Evolutionary conservation across 2,888 invertebrate species (phyloP), one percentile per base, ranked within the genome.

Genomic region (Metellina segmentata): DNA sequence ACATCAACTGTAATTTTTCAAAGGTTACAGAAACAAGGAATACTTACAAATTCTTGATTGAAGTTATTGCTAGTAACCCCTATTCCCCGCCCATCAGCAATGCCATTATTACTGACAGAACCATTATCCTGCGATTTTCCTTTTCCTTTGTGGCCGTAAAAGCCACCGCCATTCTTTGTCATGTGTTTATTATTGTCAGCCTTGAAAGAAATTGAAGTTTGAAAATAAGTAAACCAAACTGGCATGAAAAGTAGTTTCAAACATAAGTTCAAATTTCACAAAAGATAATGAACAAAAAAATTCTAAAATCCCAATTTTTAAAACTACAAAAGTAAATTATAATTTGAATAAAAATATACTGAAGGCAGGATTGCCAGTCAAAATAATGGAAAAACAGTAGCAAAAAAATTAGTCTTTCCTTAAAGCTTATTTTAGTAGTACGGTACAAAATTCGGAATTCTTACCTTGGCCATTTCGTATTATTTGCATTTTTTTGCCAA

Each of bases 41-140:
- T 19, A 81, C 93, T 93, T 92, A 93, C 93, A 93, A 94, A 94
- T 78, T 94, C 94, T 91, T 93, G 93, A 81, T 94, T 93, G 81
- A 94, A 94, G 89, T 93, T 93, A 92, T 93, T 93, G 88, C 93
- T 92, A 34, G 92, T 93, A 51, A 91, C 91, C 13, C 90, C 91
- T 75, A 86, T 93, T 61, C 93, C 93, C 49, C 93, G 90, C 52
- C 85, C 86, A 69, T 93, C 93, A 75, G 81, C 78, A 88, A 87
- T 89, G 85, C 91, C 91, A 81, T 89, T 93, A 52, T 90, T 93
- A 71, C 93, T 93, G n/a, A 93, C 92, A 61, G 89, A 88, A 86
- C 89, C 92, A 53, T 89, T 81, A 49, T 93, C 93, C 34, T 86
- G 81, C 48, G 81, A 72, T 49, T 93, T 91, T 81, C 93, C 93